These are phyloP conservation scores for Ursus arctos DNA, from an alignment of 2,113 vertebrate species.

Conservation along the genomic window DNA sequence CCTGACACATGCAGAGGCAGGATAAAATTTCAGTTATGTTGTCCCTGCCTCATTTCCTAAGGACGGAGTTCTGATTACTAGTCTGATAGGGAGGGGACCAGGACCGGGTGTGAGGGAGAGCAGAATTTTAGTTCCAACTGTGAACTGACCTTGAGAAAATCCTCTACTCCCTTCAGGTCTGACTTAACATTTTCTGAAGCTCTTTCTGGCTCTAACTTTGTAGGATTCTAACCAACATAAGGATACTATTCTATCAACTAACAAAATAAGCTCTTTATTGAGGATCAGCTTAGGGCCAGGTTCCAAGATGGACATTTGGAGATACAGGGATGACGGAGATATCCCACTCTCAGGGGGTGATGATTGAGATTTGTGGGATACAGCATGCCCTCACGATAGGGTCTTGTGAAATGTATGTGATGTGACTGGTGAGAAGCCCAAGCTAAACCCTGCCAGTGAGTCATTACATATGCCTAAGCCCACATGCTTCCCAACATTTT, in stretches of 20 bases:
- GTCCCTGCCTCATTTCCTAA: neutral
- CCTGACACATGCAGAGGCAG: neutral
- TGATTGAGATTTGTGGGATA: neutral
- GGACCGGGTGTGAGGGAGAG: neutral
- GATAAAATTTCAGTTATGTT: conserved; percentile 27
- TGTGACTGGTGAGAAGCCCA: neutral
- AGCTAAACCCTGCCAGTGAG: neutral
- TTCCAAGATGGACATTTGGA: neutral
- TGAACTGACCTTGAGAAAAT: conserved; percentile 31
- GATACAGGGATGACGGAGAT: neutral
- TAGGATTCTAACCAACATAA: neutral
- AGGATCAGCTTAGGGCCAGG: neutral
- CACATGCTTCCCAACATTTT: neutral
- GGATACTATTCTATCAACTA: neutral
- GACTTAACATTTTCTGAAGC: conserved; percentile 14
- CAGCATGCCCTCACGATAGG: neutral
- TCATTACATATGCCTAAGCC: neutral
- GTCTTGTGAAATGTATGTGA: neutral
- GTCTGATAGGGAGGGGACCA: neutral
- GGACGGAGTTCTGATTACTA: neutral
- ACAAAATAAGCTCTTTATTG: neutral
- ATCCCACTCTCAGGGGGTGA: neutral
- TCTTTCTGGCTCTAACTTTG: neutral
- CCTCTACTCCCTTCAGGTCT: neutral
- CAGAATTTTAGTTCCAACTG: neutral